Percentiles rank a stretch among this genome's conserved stretches.
These are phyloP conservation scores for Drosophila nigritarsus DNA, from an alignment of 2,888 invertebrate species.

Conservation along the genomic window DNA sequence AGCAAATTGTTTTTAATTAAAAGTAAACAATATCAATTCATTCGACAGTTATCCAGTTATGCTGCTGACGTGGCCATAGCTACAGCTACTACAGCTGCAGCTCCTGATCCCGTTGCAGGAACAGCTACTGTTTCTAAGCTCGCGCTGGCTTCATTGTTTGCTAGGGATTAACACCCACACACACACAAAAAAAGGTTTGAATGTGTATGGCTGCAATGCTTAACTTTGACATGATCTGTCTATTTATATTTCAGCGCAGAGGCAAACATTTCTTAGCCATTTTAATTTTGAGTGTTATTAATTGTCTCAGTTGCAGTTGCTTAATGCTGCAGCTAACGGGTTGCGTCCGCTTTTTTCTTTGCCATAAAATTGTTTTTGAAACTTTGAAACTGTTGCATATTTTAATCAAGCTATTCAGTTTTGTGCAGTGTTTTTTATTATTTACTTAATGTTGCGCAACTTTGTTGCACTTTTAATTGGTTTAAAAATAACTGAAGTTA, in stretches of 20 bases:
- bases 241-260: conserved; percentile 53
- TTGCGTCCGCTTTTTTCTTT: conserved; percentile 18
- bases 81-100: conserved; percentile 7
- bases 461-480: conserved; percentile 70
- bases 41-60: conserved; percentile 80
- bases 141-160: conserved; percentile 59
- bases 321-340: conserved; percentile 50
- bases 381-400: conserved; percentile 32
- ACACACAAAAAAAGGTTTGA: not conserved
- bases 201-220: conserved; percentile 15
- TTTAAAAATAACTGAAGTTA: conserved; percentile 51
- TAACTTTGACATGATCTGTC: conserved; percentile 47
- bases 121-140: conserved; percentile 29
- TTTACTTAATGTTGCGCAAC: conserved; percentile 41
- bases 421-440: not conserved
- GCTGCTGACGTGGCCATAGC: conserved; percentile 60
- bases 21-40: conserved; percentile 80
- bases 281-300: conserved; percentile 63
- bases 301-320: conserved; percentile 58
- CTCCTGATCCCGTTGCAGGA: conserved; percentile 10
- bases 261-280: conserved; percentile 48
- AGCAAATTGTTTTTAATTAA: conserved; percentile 81
- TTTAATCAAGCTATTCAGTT: conserved; percentile 28
- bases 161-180: conserved; percentile 58
- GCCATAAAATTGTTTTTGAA: conserved; percentile 23